These are phyloP conservation scores for Paguma larvata DNA, from an alignment of 2,797 vertebrate genomes.

Conservation along the genomic window DNA sequence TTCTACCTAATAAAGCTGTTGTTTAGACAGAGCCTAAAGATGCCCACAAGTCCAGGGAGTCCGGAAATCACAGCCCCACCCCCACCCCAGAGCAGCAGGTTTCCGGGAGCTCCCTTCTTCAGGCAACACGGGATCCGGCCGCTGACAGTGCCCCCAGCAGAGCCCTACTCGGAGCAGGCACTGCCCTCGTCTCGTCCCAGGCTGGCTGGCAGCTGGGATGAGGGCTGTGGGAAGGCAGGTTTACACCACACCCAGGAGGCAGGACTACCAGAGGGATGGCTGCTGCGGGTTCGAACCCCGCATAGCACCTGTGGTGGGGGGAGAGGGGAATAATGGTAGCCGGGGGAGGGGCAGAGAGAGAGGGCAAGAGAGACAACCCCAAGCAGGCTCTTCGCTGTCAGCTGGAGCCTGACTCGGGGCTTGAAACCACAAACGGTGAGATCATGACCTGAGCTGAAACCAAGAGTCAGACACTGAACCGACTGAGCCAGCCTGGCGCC, in stretches of 20 bases:
- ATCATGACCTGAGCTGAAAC: too few relatives aligned
- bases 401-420: too few relatives aligned
- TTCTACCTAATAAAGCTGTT: background rate
- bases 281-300: background rate
- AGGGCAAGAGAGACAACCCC: too few relatives aligned
- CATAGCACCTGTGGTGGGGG: fast-evolving
- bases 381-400: too few relatives aligned
- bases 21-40: background rate
- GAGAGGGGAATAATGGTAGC: too few relatives aligned
- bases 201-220: background rate
- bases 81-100: background rate
- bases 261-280: background rate
- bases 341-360: too few relatives aligned
- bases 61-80: background rate
- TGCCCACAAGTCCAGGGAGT: background rate
- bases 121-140: background rate
- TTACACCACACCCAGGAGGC: background rate
- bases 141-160: background rate
- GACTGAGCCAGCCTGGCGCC: too few relatives aligned
- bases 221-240: background rate
- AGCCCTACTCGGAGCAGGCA: background rate
- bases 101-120: background rate
- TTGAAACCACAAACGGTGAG: too few relatives aligned
- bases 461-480: too few relatives aligned
- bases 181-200: background rate